Conservation (phyloP, 2,113 vertebrate genomes). For the Gila orcuttii region DNA sequence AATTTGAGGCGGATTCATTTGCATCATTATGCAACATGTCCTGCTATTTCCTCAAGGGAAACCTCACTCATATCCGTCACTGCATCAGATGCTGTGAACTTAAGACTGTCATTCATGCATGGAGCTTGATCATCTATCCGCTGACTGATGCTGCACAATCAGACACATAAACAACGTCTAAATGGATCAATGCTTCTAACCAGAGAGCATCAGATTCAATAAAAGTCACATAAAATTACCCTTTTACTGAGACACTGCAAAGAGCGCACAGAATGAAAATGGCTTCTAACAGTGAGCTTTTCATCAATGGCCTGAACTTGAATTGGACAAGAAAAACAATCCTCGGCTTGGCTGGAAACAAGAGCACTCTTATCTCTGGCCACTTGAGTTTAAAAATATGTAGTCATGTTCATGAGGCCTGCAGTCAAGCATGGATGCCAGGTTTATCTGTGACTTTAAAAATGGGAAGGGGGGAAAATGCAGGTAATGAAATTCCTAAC, state of each 20-base stretch:
- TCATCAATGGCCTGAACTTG: neutral
- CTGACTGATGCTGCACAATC: neutral
- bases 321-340: slow-evolving; percentile 27
- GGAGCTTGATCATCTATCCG: neutral
- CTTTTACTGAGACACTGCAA: neutral
- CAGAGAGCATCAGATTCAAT: slow-evolving; percentile 34
- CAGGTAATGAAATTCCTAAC: neutral
- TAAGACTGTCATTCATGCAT: neutral
- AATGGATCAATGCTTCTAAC: slow-evolving; percentile 5
- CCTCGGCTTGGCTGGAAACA: slow-evolving; percentile 10
- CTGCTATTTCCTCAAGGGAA: slow-evolving; percentile 19
- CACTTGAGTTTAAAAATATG: slow-evolving; percentile 9
- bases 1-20: neutral
- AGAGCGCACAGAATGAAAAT: neutral
- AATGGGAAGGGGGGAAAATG: neutral
- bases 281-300: slow-evolving; percentile 29
- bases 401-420: slow-evolving; percentile 3
- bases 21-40: slow-evolving; percentile 34
- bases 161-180: slow-evolving; percentile 3
- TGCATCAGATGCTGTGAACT: neutral
- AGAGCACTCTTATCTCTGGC: slow-evolving; percentile 15
- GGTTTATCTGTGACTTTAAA: neutral
- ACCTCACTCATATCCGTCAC: slow-evolving; percentile 9
- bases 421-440: slow-evolving; percentile 24
- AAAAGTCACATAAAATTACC: slow-evolving; percentile 21